Conservation (phyloP, 2,113 vertebrate genomes). For the Hemicordylus capensis region DNA sequence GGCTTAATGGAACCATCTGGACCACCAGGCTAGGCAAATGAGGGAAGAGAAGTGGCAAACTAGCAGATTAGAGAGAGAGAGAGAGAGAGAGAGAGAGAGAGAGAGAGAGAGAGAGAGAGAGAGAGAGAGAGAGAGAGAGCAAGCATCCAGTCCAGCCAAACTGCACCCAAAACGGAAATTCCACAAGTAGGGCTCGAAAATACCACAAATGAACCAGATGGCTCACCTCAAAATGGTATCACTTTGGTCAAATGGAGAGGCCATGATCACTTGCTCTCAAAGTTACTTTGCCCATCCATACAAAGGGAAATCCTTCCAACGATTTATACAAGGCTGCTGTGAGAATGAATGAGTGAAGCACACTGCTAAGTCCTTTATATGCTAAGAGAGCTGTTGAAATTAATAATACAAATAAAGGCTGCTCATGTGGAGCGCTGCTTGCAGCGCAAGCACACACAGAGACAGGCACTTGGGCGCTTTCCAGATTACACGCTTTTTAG, state of each 20-base stretch:
- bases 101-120: too few species aligned
- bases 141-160: background rate
- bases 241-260: background rate
- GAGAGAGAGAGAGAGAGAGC: too few species aligned
- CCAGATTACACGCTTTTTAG: too few species aligned
- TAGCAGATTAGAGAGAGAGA: too few species aligned
- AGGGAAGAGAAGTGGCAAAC: background rate
- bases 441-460: too few species aligned
- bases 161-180: background rate
- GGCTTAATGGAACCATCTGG: background rate
- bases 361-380: background rate
- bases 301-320: background rate
- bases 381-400: background rate
- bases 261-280: background rate
- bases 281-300: background rate
- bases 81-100: too few species aligned
- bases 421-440: too few species aligned
- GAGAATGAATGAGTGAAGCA: background rate
- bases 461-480: too few species aligned
- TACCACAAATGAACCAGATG: background rate
- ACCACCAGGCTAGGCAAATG: background rate
- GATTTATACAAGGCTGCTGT: background rate
- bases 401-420: too few species aligned
- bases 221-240: background rate
- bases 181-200: background rate